Evolutionary conservation across 2,797 vertebrate species (phyloP).

Genomic region (Falco concolor): DNA sequence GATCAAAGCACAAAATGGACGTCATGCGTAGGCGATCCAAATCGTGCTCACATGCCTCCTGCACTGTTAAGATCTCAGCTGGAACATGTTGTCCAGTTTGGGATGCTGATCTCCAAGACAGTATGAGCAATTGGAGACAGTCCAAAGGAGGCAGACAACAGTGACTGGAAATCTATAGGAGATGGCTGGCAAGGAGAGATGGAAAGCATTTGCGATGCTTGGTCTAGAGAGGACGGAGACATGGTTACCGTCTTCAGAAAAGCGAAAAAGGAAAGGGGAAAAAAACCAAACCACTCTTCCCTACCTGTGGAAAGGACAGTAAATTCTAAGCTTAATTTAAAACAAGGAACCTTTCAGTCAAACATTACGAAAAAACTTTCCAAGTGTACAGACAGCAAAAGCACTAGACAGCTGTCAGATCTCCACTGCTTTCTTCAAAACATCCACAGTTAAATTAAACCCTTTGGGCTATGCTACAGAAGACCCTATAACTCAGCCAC

Average conservation of each 20-base stretch:
- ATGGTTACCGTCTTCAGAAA: not conserved
- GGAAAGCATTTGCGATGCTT: not conserved
- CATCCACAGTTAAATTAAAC: slow-evolving; percentile 40
- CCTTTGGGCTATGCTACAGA: not conserved
- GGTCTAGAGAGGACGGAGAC: not conserved
- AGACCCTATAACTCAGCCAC: slow-evolving; percentile 19
- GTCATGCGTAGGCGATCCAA: rapidly evolving
- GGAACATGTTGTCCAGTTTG: not conserved
- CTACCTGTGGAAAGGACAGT: not conserved
- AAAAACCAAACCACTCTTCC: not conserved
- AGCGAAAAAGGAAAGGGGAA: not conserved
- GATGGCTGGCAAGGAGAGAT: not conserved
- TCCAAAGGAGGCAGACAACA: slow-evolving; percentile 33
- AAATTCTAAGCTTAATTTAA: not conserved
- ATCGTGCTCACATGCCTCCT: not conserved
- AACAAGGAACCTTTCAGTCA: not conserved
- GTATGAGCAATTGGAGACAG: not conserved
- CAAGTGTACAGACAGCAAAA: not conserved
- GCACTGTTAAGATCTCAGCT: not conserved
- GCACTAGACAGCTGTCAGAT: not conserved
- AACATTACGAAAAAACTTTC: not conserved
- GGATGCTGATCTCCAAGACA: not conserved
- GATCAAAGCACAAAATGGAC: not conserved
- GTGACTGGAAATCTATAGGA: slow-evolving; percentile 43
- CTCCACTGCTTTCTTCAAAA: slow-evolving; percentile 8